Base-by-base conservation (phyloP, 2,113 vertebrate species). In the Mus spicilegus region DNA sequence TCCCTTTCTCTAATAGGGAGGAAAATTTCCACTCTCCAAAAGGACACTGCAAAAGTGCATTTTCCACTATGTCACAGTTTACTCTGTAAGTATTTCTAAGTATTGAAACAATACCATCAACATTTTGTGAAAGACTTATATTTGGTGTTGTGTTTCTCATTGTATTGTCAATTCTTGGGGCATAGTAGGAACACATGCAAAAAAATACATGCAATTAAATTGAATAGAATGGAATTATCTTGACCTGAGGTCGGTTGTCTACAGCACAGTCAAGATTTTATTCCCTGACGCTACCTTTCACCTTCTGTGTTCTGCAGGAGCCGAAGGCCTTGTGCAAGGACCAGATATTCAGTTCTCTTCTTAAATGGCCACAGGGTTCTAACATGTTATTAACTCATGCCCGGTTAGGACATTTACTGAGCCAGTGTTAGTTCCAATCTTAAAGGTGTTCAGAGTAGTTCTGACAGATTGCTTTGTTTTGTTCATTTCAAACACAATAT, bases 321-420 rank as follows among this genome's bases (percentile, higher is more conserved):
- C 16, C 6, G 8, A n/a, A 46, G 46, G 19, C 16, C 39, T 3
- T 56, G 39, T 46, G 33, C 89, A 87, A 90, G 36, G 5, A 49
- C 7, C 39, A 13, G 9, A 42, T 3, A 10, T 65, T 90, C 22
- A 75, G 9, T 22, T 90, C 3, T 63, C 17, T 91, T 93, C 63
- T 95, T 91, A 89, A 89, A 58, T 46, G 8, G 22, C 33, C 28
- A 67, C 46, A 30, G 30, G 42, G 70, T 78, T 90, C n/a, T 46
- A 89, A 2, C 14, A 78, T 93, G 33, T 72, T 81, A 46, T 54
- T 95, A 95, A n/a, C 4, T 63, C 8, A 87, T n/a, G 17, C 1
- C 33, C 69, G 56, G 12, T 58, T 87, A 94, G 69, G 78, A 82
- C 63, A 89, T 85, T 89, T 93, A 42, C 22, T 80, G 36, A 61